Base-by-base conservation (phyloP, 37 sponge, comb jelly and placozoan species). In the Halichondria panicea region DNA sequence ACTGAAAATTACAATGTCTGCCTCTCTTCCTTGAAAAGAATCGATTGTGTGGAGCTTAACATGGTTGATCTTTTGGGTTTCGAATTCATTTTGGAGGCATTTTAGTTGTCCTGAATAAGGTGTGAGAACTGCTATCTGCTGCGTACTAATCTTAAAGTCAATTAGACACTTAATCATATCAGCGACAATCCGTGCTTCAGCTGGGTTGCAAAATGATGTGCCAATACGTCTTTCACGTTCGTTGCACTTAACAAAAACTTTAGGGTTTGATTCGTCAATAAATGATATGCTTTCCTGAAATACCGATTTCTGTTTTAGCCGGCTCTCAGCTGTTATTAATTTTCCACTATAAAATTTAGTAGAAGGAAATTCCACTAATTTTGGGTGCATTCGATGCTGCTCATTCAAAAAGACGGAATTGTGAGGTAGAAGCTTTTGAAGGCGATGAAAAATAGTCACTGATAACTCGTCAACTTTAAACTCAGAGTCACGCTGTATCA, bases 311-410 rank as follows among this genome's bases (percentile, higher is more conserved):
- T 76, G 59, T 19, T 87, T 52, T 25, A 15, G 0, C 13, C 31
- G n/a, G 38, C 43, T 41, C 13, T 9, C 54, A 21, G 78, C 85
- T 28, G 83, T 56, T 38, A 78, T 87, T 34, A 91, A 59, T 67
- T 42, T 81, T 13, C 80, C 83, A 19, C 31, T 46, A 38, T 92
- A 92, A 62, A 92, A 92, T 33, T 6, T 32, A 9, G 2, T 21
- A 11, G 85, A 84, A 25, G 93, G 88, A 58, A 87, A 92, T 31
- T 33, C 53, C 28, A 86, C 88, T 39, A 92, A 43, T 2, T 21
- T 43, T 39, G 85, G 81, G 72, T 84, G 85, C 93, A 92, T 92
- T 24, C 93, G 88, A 65, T 84, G 70, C 70, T 92, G 93, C 53
- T 83, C 84, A 15, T 84, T 64, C 55, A 92, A 73, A 54, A 84